Conservation (phyloP, 2,797 vertebrate genomes). For the Anas acuta region DNA sequence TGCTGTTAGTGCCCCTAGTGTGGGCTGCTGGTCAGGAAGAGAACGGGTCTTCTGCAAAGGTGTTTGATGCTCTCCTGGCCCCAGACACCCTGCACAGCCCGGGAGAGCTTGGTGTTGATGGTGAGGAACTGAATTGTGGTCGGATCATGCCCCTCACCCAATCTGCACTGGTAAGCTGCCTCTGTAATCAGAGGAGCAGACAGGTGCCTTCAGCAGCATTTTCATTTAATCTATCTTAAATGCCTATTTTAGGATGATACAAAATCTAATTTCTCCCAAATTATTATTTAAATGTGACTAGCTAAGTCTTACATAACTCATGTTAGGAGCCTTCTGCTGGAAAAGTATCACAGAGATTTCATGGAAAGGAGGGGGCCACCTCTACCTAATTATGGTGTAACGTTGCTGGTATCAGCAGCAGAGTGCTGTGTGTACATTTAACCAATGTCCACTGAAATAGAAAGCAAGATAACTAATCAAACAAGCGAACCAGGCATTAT, state of each 20-base stretch:
- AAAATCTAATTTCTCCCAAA: background rate
- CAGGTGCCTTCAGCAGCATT: background rate
- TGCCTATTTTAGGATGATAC: background rate
- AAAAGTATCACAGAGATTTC: background rate
- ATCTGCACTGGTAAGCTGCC: rapidly evolving
- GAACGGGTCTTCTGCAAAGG: background rate
- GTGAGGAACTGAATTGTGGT: background rate
- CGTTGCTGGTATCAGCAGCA: background rate
- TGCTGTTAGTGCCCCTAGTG: background rate
- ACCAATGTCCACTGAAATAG: slow-evolving; percentile 3
- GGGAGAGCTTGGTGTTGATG: rapidly evolving
- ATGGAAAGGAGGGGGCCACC: background rate
- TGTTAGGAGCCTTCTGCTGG: background rate
- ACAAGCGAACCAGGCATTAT: background rate
- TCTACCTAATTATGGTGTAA: background rate
- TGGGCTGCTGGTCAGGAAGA: background rate
- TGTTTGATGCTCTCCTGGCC: background rate
- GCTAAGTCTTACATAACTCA: background rate
- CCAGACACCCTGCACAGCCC: background rate
- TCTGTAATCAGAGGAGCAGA: background rate
- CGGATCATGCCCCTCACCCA: background rate
- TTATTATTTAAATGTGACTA: background rate
- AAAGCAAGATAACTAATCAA: slow-evolving; percentile 38
- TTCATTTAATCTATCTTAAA: background rate
- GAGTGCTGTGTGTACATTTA: background rate